Conservation (phyloP, 2,797 vertebrate species). For the Mormyrops boulengeri region DNA sequence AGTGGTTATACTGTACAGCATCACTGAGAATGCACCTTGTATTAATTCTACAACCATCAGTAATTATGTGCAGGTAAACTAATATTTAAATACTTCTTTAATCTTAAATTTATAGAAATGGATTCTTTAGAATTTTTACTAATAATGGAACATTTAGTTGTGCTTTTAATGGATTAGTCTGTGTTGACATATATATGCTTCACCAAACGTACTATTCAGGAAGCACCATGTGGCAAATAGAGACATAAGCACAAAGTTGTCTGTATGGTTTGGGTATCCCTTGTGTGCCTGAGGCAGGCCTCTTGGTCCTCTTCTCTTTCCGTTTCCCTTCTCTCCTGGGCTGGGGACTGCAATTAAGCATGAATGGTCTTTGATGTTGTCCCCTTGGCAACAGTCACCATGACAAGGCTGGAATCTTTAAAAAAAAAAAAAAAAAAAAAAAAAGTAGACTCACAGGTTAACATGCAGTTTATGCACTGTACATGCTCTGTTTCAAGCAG, state of each 20-base stretch:
- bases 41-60: background rate
- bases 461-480: slow-evolving; percentile 27
- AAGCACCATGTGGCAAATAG: background rate
- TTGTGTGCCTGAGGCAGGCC: background rate
- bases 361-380: slow-evolving; percentile 72
- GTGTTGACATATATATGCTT: background rate
- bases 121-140: background rate
- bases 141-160: background rate
- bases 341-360: slow-evolving; percentile 76
- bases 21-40: background rate
- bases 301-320: slow-evolving; percentile 36
- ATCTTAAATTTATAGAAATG: background rate
- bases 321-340: slow-evolving; percentile 44
- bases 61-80: background rate
- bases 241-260: background rate
- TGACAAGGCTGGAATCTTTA: slow-evolving; percentile 67
- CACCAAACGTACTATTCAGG: background rate
- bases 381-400: slow-evolving; percentile 81
- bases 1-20: background rate
- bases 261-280: background rate
- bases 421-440: slow-evolving; percentile 36
- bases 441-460: slow-evolving; percentile 33
- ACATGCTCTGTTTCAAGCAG: background rate
- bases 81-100: background rate
- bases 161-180: background rate